Evolutionary conservation across 2,888 invertebrate genomes (phyloP).

Genomic region (Conus canariensis): DNA sequence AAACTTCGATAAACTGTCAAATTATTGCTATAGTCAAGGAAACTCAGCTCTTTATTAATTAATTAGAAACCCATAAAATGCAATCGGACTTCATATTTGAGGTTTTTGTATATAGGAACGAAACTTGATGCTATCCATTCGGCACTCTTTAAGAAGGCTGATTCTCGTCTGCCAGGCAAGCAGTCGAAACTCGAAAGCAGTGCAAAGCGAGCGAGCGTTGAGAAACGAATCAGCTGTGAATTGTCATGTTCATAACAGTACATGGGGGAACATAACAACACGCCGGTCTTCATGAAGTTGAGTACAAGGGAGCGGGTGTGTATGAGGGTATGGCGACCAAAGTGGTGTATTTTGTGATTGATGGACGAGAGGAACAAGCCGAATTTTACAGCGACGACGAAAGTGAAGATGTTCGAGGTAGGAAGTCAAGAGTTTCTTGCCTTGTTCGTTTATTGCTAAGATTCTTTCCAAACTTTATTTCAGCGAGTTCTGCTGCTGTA

Average conservation of each 20-base stretch:
- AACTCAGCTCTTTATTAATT: no score
- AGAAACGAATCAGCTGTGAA: conserved; percentile 38
- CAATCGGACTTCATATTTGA: no score
- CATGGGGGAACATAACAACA: conserved; percentile 42
- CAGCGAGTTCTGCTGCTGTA: conserved; percentile 7
- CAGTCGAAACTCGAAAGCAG: neutral
- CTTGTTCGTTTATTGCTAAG: neutral
- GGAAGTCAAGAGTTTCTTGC: conserved; percentile 19
- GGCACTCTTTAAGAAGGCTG: neutral
- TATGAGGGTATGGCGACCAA: conserved; percentile 71
- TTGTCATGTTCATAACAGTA: conserved; percentile 36
- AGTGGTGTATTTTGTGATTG: conserved; percentile 74
- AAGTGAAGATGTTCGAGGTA: conserved; percentile 75
- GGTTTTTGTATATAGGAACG: neutral
- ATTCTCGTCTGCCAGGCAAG: conserved; percentile 33
- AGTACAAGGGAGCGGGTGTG: conserved; percentile 28
- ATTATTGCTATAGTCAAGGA: no score
- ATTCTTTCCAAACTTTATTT: conserved; percentile 32
- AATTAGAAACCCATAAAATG: no score
- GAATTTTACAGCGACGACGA: conserved; percentile 74
- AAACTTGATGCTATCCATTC: neutral
- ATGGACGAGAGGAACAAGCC: conserved; percentile 72
- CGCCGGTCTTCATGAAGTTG: conserved; percentile 44
- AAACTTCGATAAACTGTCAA: no score
- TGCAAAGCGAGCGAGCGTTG: conserved; percentile 44